A percentile compares a stretch with the other conserved stretches of the same genome.
Evolutionary conservation across 2,113 vertebrate genomes (phyloP).

Genomic region (Varanus salvator): DNA sequence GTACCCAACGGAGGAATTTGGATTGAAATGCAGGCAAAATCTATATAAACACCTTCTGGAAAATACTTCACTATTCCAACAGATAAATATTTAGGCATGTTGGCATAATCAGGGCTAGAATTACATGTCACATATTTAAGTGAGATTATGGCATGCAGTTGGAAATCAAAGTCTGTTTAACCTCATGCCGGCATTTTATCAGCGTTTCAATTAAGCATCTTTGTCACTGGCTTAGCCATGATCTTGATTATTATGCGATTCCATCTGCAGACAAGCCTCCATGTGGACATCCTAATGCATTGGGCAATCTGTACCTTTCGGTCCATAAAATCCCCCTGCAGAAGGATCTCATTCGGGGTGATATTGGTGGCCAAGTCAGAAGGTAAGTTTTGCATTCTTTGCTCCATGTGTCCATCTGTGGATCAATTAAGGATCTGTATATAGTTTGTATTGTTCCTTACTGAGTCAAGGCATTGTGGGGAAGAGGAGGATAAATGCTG

Average conservation of each 20-base stretch:
- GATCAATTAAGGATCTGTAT: background rate
- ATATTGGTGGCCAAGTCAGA: background rate
- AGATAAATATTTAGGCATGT: background rate
- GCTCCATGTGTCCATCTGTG: background rate
- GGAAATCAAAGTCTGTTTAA: background rate
- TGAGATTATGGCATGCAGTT: background rate
- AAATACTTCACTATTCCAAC: background rate
- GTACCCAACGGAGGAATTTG: background rate
- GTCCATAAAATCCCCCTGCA: background rate
- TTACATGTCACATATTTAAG: background rate
- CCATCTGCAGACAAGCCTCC: too few relatives aligned
- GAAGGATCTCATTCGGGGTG: too few relatives aligned
- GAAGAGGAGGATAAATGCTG: background rate
- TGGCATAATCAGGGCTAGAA: background rate
- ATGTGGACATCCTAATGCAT: too few relatives aligned
- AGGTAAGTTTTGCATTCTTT: background rate
- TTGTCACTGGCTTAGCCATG: background rate
- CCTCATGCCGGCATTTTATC: background rate
- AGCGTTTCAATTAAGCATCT: background rate
- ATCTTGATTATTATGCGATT: background rate
- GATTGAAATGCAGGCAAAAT: background rate
- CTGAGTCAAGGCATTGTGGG: background rate
- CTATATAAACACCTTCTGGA: background rate
- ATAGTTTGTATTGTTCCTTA: background rate
- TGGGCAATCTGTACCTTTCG: background rate